Percentiles rank a stretch among this genome's conserved stretches.
Conservation (phyloP, 2,888 invertebrate genomes). For the Sesia apiformis region DNA sequence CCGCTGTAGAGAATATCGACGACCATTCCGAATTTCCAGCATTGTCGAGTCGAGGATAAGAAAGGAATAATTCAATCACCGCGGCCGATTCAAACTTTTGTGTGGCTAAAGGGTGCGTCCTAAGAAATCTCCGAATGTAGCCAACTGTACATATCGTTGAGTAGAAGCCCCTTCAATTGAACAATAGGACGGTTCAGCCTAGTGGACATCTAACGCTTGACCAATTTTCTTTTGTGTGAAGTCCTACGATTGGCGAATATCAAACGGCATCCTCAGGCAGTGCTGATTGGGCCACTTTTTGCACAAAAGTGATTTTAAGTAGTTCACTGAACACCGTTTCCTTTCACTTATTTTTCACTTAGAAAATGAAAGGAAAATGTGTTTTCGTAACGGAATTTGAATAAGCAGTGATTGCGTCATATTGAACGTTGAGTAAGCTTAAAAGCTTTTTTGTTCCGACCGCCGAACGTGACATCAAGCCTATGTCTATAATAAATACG, state of each 20-base stretch:
- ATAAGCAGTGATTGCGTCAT: not conserved
- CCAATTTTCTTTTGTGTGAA: constrained; percentile 69
- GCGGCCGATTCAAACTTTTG: constrained; percentile 36
- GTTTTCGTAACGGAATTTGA: not conserved
- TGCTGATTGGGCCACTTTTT: constrained; percentile 56
- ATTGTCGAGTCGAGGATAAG: constrained; percentile 10
- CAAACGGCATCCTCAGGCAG: constrained; percentile 49
- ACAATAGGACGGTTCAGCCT: constrained; percentile 60
- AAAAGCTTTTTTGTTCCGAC: not conserved
- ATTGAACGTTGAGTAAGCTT: not conserved
- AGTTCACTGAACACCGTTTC: constrained; percentile 42
- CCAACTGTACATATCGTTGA: constrained; percentile 53
- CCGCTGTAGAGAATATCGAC: too few species aligned
- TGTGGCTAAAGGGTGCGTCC: constrained; percentile 25
- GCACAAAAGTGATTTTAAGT: constrained; percentile 51
- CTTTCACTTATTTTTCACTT: not conserved
- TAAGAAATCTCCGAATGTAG: constrained; percentile 39
- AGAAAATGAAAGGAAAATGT: not conserved
- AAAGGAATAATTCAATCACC: constrained; percentile 36
- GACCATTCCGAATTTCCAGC: too few species aligned
- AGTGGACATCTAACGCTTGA: constrained; percentile 69
- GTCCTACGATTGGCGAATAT: constrained; percentile 62
- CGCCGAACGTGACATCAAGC: too few species aligned
- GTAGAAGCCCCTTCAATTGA: constrained; percentile 55
- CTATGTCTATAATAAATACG: too few species aligned